A percentile compares a stretch with the other conserved stretches of the same genome.
Evolutionary conservation across 2,797 vertebrate species (phyloP).

Genomic region (Channa striata): DNA sequence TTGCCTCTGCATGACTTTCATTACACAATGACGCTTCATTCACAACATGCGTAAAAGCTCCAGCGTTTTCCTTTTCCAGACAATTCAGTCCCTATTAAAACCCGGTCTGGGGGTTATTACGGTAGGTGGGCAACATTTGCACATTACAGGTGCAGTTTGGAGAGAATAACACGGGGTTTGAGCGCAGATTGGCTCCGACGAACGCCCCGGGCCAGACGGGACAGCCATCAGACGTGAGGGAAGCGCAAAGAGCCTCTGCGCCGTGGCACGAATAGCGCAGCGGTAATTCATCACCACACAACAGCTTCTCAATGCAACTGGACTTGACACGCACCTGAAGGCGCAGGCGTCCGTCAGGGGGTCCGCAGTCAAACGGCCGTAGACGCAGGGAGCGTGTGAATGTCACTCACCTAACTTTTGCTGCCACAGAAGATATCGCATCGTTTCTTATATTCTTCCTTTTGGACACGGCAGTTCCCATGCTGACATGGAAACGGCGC

Average conservation of each 20-base stretch:
- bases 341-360: background rate
- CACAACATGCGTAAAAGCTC: conserved; percentile 53
- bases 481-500: conserved; percentile 89
- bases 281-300: conserved; percentile 37
- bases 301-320: conserved; percentile 39
- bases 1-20: conserved; percentile 68
- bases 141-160: background rate
- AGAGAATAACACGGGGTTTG: background rate
- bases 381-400: conserved; percentile 9
- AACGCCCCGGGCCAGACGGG: conserved; percentile 54
- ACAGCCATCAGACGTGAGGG: conserved; percentile 43
- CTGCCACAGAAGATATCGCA: conserved; percentile 96
- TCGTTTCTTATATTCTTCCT: conserved; percentile 95
- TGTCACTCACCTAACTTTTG: conserved; percentile 96
- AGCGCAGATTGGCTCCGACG: conserved; percentile 14
- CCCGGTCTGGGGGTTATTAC: background rate
- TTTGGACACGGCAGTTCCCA: conserved; percentile 97
- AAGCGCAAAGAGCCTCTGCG: conserved; percentile 43
- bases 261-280: conserved; percentile 55
- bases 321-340: conserved; percentile 9
- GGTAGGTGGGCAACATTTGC: background rate
- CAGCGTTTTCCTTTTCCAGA: conserved; percentile 7
- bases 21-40: conserved; percentile 75
- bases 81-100: conserved; percentile 13
- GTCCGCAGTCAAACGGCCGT: background rate